Percentiles rank a stretch among this genome's conserved stretches.
These are phyloP conservation scores for Labeo rohita DNA, from an alignment of 2,113 vertebrate species.

Conservation along the genomic window DNA sequence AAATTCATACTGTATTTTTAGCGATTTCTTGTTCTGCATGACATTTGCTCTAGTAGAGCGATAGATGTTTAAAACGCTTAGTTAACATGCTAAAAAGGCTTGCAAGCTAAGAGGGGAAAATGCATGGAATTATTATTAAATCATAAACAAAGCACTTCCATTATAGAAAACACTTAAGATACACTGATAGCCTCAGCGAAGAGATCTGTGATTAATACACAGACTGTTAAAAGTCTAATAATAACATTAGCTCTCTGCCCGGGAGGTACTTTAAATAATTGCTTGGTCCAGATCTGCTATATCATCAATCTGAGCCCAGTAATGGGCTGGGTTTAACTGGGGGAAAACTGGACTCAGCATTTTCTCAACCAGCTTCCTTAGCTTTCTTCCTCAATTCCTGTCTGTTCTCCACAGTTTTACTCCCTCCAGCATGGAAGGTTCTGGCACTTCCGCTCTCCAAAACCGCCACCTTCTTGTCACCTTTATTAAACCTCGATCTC, in stretches of 20 bases:
- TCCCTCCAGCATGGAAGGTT: constrained; percentile 7
- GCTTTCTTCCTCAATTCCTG: constrained; percentile 35
- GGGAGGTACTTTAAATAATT: constrained; percentile 94
- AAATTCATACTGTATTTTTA: neutral
- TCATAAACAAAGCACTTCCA: constrained; percentile 12
- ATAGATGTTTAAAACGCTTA: neutral
- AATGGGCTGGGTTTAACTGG: constrained; percentile 70
- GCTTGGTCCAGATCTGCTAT: constrained; percentile 85
- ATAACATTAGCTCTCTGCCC: constrained; percentile 83
- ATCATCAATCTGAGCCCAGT: constrained; percentile 89
- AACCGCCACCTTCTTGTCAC: neutral
- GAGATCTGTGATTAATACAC: constrained; percentile 74
- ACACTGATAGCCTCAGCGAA: constrained; percentile 52
- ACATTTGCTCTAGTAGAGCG: neutral
- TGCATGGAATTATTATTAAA: neutral
- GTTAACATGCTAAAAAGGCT: neutral
- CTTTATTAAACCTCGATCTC: neutral
- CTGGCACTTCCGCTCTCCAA: neutral
- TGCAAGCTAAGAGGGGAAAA: neutral
- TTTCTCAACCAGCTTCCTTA: constrained; percentile 60
- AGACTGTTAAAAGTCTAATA: constrained; percentile 80
- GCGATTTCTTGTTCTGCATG: neutral
- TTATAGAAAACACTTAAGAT: constrained; percentile 38
- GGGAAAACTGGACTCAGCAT: constrained; percentile 66
- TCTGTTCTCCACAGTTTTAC: neutral